Evolutionary conservation across 2,113 vertebrate species (phyloP).

Genomic region (Tragelaphus buxtoni): DNA sequence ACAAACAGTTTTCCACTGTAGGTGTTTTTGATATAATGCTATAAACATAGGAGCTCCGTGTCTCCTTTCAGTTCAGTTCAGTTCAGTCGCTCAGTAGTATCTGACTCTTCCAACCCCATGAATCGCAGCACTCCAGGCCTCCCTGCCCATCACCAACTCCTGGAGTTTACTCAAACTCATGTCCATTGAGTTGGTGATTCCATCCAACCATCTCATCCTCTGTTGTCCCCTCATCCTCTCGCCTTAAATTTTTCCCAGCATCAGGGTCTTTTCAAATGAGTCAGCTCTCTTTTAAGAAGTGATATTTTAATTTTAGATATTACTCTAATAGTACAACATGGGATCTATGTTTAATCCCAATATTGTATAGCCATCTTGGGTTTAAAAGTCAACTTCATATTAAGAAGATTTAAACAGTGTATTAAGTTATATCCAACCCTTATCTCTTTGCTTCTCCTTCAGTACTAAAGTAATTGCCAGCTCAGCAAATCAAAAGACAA

Average conservation of each 20-base stretch:
- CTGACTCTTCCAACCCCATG: neutral
- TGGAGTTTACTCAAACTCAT: neutral
- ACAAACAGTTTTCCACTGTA: neutral
- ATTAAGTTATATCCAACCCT: neutral
- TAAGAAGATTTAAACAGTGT: neutral
- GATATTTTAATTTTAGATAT: neutral
- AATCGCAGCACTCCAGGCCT: rapidly evolving
- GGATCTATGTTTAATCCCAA: neutral
- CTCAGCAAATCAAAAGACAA: neutral
- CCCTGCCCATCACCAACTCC: neutral
- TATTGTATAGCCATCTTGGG: neutral
- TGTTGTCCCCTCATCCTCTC: neutral
- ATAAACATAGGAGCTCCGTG: neutral
- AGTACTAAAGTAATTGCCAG: neutral
- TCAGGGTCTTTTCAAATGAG: neutral
- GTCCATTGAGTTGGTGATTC: neutral
- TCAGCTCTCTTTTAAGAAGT: neutral
- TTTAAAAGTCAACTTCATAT: neutral
- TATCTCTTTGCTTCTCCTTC: neutral
- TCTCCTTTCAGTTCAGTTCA: neutral
- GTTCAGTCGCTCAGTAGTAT: rapidly evolving
- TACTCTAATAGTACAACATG: neutral
- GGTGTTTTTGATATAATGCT: neutral
- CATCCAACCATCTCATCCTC: neutral
- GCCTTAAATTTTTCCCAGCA: neutral